Evolutionary conservation across 2,888 invertebrate genomes (phyloP).

Genomic region (Melanostoma scalare): DNA sequence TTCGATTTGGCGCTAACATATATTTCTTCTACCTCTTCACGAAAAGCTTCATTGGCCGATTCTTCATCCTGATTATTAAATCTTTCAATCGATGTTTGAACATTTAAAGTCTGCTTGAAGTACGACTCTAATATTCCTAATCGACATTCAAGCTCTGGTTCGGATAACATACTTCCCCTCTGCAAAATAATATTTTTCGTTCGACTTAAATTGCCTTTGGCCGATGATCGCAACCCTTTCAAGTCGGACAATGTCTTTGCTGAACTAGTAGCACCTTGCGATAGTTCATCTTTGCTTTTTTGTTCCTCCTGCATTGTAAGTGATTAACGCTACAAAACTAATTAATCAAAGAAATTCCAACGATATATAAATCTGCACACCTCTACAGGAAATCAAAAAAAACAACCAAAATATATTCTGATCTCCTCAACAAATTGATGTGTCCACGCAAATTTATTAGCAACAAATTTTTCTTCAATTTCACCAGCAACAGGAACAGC

Average conservation of each 20-base stretch:
- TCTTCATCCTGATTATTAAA: constrained; percentile 22
- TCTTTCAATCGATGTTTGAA: constrained; percentile 58
- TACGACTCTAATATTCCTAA: constrained; percentile 67
- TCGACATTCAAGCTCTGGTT: constrained; percentile 61
- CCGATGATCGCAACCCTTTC: background rate
- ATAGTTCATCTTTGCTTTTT: too few species aligned
- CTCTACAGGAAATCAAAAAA: too few species aligned
- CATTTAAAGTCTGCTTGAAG: constrained; percentile 57
- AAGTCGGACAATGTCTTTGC: background rate
- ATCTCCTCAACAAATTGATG: too few species aligned
- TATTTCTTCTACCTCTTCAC: background rate
- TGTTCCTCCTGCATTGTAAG: too few species aligned
- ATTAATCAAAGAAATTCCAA: too few species aligned
- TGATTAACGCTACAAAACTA: too few species aligned
- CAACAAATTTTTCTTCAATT: too few species aligned
- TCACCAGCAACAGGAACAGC: too few species aligned
- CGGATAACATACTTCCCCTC: background rate
- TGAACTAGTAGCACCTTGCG: too few species aligned
- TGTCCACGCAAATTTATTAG: too few species aligned
- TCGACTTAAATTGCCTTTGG: constrained; percentile 1
- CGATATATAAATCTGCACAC: too few species aligned
- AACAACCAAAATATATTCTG: too few species aligned
- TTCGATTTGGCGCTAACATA: constrained; percentile 44
- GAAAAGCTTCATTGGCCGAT: constrained; percentile 23
- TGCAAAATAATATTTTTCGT: background rate